phyloP scores from a whole-genome alignment of 2,113 vertebrate species.

The Uria lomvia region DNA sequence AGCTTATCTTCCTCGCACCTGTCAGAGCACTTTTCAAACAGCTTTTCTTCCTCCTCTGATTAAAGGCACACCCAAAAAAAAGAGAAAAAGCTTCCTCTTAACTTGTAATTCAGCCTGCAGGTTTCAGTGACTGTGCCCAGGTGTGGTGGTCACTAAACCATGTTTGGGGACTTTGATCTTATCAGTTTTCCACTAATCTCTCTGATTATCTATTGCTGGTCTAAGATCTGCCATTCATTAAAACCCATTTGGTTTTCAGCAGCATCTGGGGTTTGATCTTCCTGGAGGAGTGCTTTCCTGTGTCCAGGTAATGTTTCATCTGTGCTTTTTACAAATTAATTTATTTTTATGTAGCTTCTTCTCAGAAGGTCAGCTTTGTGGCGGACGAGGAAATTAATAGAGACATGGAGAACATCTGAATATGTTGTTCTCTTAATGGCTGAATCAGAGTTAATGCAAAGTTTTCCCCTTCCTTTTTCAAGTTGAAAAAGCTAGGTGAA shows the following conservation, averaged over 20 bases:
- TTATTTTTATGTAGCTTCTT: background rate
- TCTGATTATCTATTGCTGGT: background rate
- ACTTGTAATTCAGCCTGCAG: background rate
- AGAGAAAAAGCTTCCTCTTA: background rate
- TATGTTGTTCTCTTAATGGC: background rate
- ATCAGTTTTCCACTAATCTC: background rate
- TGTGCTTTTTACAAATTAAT: background rate
- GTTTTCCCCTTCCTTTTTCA: background rate
- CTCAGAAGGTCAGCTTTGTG: background rate
- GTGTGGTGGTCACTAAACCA: background rate
- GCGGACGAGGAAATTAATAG: background rate
- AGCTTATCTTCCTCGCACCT: background rate
- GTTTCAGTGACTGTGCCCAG: background rate
- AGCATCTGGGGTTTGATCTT: background rate
- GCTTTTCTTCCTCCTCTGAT: conserved; percentile 15
- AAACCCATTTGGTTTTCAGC: background rate
- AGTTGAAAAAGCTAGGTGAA: background rate
- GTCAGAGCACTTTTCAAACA: background rate
- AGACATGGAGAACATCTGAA: background rate
- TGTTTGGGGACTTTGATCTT: background rate
- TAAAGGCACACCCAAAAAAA: background rate
- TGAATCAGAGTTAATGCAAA: background rate
- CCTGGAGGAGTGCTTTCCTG: background rate
- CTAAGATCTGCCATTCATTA: background rate
- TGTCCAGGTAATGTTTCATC: background rate